Percentiles rank a stretch among this genome's conserved stretches.
Conservation (phyloP, 2,113 vertebrate species). For the Microcebus jonahi region DNA sequence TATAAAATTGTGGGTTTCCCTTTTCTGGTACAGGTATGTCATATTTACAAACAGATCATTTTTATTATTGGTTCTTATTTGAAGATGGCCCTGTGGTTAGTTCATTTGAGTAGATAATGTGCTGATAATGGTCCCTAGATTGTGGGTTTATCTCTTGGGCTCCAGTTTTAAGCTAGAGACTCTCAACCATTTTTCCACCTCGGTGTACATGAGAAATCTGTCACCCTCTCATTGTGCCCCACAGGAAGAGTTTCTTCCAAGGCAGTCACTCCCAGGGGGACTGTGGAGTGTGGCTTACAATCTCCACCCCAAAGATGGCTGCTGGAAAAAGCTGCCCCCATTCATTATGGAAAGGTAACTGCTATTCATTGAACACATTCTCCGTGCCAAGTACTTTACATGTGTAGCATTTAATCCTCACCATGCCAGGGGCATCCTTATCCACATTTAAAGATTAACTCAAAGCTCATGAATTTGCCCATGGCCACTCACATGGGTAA, state of each 20-base stretch:
- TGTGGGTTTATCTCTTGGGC: not conserved
- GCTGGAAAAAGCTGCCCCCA: not conserved
- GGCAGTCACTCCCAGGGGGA: not conserved
- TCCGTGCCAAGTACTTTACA: not conserved
- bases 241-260: not conserved
- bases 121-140: not conserved
- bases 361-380: not conserved
- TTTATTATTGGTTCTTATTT: not conserved
- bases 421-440: not conserved
- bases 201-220: not conserved
- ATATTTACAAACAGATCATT: not conserved
- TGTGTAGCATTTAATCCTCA: not conserved
- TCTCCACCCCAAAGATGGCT: not conserved
- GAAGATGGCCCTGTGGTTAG: not conserved
- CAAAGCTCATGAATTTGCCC: not conserved
- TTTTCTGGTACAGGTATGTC: not conserved
- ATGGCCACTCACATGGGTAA: not conserved
- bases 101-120: not conserved
- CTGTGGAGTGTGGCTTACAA: not conserved
- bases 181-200: not conserved
- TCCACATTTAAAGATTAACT: not conserved
- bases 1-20: not conserved
- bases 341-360: not conserved
- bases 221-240: not conserved
- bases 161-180: conserved; percentile 2